These are phyloP conservation scores for Epinotia demarniana DNA, from an alignment of 2,888 invertebrate genomes.

Conservation along the genomic window DNA sequence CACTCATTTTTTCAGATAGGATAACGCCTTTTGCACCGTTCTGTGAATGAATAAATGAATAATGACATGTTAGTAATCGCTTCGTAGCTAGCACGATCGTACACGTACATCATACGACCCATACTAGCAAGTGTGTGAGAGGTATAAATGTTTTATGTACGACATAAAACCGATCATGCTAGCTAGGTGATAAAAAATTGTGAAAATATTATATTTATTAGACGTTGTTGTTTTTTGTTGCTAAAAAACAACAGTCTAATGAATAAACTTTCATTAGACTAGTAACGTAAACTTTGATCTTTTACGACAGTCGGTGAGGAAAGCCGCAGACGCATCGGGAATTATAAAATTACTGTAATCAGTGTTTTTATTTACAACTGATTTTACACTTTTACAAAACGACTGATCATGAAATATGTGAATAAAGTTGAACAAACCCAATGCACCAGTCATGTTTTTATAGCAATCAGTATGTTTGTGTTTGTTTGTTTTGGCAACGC, in stretches of 20 bases:
- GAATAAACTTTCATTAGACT: constrained; percentile 10
- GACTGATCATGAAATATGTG: too few relatives aligned
- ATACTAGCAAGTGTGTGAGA: too few relatives aligned
- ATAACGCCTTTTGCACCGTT: background rate
- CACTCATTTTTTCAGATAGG: constrained; percentile 28
- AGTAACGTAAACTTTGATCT: constrained; percentile 31
- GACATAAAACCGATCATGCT: background rate
- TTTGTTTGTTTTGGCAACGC: too few relatives aligned
- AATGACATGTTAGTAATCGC: too few relatives aligned
- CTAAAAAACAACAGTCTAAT: too few relatives aligned
- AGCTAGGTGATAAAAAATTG: constrained; percentile 10
- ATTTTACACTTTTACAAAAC: too few relatives aligned
- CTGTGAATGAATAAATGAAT: too few relatives aligned
- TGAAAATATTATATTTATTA: constrained; percentile 6
- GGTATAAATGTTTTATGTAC: background rate
- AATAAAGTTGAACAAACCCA: too few relatives aligned
- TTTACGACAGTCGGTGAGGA: constrained; percentile 28
- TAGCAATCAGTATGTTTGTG: too few relatives aligned
- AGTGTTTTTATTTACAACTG: background rate
- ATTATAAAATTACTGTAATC: background rate
- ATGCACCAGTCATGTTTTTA: too few relatives aligned
- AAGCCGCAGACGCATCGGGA: constrained; percentile 5
- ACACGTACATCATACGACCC: too few relatives aligned
- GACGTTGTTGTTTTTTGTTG: constrained; percentile 3
- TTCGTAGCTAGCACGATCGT: too few relatives aligned